Evolutionary conservation across 2,888 invertebrate genomes (phyloP), one percentile per base, ranked within the genome.

Genomic region (Argynnis bischoffii): DNA sequence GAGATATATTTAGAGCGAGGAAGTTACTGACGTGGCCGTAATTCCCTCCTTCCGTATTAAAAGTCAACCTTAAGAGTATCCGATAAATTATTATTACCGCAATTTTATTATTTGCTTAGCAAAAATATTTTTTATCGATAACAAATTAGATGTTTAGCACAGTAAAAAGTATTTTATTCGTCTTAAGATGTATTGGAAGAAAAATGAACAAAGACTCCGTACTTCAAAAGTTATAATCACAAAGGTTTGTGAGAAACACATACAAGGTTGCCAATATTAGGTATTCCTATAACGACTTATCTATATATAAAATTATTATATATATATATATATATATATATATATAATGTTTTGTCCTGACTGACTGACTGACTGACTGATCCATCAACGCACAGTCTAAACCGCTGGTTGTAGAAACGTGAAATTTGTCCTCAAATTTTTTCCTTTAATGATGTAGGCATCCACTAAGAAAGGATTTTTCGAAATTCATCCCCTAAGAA

Each of bases 111-210:
- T 67, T 63, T 26, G 13, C 21, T 15, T 18, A 13, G 3, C 51
- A 16, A 35, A 55, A 55, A 16, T 16, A 61, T 50, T 41, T 18
- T 50, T 50, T 66, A 41, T 21, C 50, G 53, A 66, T 70, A 67
- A 47, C 15, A 53, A 71, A 69, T 72, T 35, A 71, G 64, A 63
- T 61, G 55, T 65, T 72, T 70, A 18, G 56, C 63, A 64, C 60
- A 59, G 54, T 63, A 66, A 66, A 65, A 59, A 61, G 65, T 59
- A 63, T 69, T 77, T 77, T 79, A 81, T 80, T 76, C 77, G 80
- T 79, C 79, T 77, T 75, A 77, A 76, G 75, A 76, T 73, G 73
- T 76, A 78, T 78, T 78, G 77, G 75, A 82, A 83, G 81, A 78
- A 78, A 81, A 76, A 72, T 69, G 77, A 78, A 84, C 83, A 86